These are phyloP conservation scores for Anguilla marmorata DNA, from an alignment of 2,797 vertebrate genomes.

Conservation along the genomic window DNA sequence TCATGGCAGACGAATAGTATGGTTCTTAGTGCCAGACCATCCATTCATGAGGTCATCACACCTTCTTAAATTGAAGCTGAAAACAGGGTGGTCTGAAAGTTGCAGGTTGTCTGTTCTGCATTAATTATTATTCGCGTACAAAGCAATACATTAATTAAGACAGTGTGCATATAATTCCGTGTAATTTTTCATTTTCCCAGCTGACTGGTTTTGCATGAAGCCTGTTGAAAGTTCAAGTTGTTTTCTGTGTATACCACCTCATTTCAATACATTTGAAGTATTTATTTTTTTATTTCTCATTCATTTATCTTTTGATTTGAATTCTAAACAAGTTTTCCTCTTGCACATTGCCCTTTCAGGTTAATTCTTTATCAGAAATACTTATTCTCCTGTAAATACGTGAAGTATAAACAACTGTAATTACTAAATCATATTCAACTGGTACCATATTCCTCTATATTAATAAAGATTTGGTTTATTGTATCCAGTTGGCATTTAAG, in stretches of 20 bases:
- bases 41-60: neutral
- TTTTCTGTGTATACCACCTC: neutral
- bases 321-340: neutral
- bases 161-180: neutral
- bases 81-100: neutral
- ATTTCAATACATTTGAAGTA: conserved; percentile 17
- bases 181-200: neutral
- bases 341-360: neutral
- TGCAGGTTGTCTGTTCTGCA: neutral
- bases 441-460: neutral
- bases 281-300: neutral
- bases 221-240: conserved; percentile 10
- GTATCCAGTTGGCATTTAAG: neutral
- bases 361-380: neutral
- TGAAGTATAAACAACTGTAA: conserved; percentile 12
- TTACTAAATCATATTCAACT: neutral
- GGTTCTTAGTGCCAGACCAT: neutral
- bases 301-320: neutral
- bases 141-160: neutral
- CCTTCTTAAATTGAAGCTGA: neutral
- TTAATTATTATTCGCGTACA: neutral
- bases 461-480: neutral
- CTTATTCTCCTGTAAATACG: neutral
- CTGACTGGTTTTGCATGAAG: neutral
- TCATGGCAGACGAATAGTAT: neutral